Percentiles rank a stretch among this genome's conserved stretches.
phyloP scores from a whole-genome alignment of 1,140 invertebrate species.

The Eueides isabella region DNA sequence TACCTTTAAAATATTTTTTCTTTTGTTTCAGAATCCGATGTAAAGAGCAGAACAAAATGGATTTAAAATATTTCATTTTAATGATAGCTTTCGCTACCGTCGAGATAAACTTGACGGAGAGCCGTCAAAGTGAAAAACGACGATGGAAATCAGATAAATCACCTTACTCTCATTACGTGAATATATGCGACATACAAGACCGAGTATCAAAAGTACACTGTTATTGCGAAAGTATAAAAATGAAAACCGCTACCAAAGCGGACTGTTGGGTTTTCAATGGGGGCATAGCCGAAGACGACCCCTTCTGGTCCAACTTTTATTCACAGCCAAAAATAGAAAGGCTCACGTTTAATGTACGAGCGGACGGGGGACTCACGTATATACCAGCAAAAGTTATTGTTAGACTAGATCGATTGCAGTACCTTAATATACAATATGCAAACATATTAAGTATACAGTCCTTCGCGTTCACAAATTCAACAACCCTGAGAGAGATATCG shows the following conservation, averaged over 20 bases:
- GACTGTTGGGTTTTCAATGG: conserved; percentile 87
- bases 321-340: conserved; percentile 87
- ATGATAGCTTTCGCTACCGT: conserved; percentile 72
- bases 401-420: conserved; percentile 85
- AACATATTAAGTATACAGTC: conserved; percentile 86
- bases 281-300: conserved; percentile 84
- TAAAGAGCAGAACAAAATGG: conserved; percentile 66
- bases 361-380: conserved; percentile 85
- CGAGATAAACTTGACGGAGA: conserved; percentile 75
- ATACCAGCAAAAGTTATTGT: conserved; percentile 87
- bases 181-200: conserved; percentile 79
- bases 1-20: neutral
- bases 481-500: conserved; percentile 85
- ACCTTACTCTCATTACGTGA: conserved; percentile 69
- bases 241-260: conserved; percentile 75
- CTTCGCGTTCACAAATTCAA: conserved; percentile 88
- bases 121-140: conserved; percentile 73
- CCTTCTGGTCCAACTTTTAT: conserved; percentile 87
- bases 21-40: conserved; percentile 74
- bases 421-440: conserved; percentile 87
- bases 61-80: conserved; percentile 73
- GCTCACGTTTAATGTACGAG: conserved; percentile 87
- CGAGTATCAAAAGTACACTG: conserved; percentile 79
- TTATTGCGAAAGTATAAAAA: conserved; percentile 74
- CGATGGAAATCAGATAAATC: conserved; percentile 73